These are phyloP conservation scores for Andrena haemorrhoa DNA, from an alignment of 2,888 invertebrate species.

Conservation along the genomic window DNA sequence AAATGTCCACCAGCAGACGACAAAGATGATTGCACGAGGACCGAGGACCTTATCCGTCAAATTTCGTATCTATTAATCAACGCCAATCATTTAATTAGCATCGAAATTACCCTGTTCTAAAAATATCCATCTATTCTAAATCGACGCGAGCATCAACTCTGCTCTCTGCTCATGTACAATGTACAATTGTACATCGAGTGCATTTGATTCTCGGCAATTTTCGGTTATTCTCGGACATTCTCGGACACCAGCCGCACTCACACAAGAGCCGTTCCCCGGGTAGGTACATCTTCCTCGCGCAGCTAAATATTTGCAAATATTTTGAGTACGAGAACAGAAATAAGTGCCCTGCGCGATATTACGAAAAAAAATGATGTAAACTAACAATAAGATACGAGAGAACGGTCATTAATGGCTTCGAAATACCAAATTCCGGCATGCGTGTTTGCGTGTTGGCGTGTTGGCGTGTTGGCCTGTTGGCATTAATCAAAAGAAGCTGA, in stretches of 20 bases:
- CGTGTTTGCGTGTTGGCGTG: slow-evolving; percentile 15
- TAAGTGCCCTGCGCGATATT: too few species aligned
- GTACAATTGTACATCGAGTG: too few species aligned
- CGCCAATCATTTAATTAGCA: neutral
- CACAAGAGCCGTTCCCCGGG: too few species aligned
- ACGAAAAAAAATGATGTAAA: neutral
- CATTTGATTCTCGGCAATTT: too few species aligned
- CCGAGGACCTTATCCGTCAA: neutral
- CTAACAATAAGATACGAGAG: neutral
- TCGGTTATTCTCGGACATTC: too few species aligned
- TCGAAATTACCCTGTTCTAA: neutral
- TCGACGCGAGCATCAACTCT: neutral
- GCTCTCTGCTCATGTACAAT: too few species aligned
- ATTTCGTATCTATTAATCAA: neutral
- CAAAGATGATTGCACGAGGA: neutral
- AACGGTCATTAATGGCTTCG: slow-evolving; percentile 4
- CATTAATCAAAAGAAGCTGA: slow-evolving; percentile 39
- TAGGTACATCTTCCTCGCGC: too few species aligned
- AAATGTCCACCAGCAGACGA: slow-evolving; percentile 32
- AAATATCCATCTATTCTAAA: slow-evolving; percentile 14
- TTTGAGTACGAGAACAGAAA: slow-evolving; percentile 6
- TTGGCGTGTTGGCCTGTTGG: slow-evolving; percentile 13
- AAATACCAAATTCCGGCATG: slow-evolving; percentile 37
- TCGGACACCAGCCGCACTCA: too few species aligned
- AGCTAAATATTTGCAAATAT: slow-evolving; percentile 17